A percentile compares a stretch with the other conserved stretches of the same genome.
phyloP scores from a whole-genome alignment of 1,140 invertebrate species.

The Agraylea sexmaculata region DNA sequence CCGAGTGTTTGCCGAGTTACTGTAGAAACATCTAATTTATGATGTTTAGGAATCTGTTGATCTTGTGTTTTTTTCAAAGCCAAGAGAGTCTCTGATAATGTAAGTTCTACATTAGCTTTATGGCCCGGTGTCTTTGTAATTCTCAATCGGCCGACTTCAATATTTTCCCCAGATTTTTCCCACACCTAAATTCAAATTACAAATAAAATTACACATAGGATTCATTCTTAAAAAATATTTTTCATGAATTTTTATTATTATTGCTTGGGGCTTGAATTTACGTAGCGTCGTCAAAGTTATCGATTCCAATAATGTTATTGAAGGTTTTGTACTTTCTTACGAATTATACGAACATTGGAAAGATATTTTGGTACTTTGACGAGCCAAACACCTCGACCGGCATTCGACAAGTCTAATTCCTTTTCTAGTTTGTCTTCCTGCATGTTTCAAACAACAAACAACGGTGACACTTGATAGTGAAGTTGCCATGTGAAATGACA shows the following conservation, averaged over 20 bases:
- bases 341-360: conserved; percentile 30
- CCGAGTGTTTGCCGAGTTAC: conserved; percentile 80
- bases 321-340: too few relatives aligned
- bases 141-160: conserved; percentile 46
- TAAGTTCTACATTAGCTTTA: conserved; percentile 44
- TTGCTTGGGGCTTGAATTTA: background rate
- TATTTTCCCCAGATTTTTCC: conserved; percentile 64
- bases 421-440: too few relatives aligned
- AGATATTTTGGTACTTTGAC: conserved; percentile 97
- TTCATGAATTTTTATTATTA: background rate
- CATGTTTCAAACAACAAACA: too few relatives aligned
- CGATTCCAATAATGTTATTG: too few relatives aligned
- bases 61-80: conserved; percentile 48
- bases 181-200: conserved; percentile 46
- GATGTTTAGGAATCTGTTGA: conserved; percentile 74
- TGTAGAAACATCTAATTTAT: conserved; percentile 78
- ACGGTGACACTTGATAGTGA: too few relatives aligned
- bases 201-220: background rate
- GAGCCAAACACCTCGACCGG: conserved; percentile 82
- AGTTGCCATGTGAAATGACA: too few relatives aligned
- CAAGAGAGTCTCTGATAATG: conserved; percentile 42
- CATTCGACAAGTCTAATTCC: conserved; percentile 82
- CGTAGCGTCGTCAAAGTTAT: too few relatives aligned
- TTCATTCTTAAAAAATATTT: background rate
- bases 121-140: conserved; percentile 44